Conservation (phyloP, 1,140 invertebrate species). For the Drosophila aff. region DNA sequence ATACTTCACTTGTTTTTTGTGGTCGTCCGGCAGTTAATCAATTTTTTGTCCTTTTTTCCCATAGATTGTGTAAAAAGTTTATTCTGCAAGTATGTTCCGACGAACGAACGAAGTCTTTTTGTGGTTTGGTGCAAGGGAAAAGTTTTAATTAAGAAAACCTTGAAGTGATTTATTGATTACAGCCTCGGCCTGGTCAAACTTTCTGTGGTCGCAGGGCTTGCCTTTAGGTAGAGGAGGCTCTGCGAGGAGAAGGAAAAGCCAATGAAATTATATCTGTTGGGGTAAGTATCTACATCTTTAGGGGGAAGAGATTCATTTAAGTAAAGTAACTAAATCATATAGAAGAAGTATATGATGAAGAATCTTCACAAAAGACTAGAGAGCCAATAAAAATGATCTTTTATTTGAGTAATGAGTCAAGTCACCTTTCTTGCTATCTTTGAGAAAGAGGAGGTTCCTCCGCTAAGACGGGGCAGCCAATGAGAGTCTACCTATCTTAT, state of each 20-base stretch:
- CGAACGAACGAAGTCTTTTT: slow-evolving; percentile 47
- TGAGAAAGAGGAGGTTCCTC: background rate
- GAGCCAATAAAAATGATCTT: slow-evolving; percentile 2
- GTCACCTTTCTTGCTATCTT: background rate
- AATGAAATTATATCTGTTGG: slow-evolving; percentile 17
- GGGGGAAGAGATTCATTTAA: background rate
- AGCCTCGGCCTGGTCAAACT: slow-evolving; percentile 47
- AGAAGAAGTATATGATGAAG: background rate
- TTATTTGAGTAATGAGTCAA: background rate
- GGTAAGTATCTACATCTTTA: background rate
- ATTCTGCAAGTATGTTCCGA: slow-evolving; percentile 38
- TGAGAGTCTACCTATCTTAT: background rate
- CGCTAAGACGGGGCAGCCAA: slow-evolving; percentile 9
- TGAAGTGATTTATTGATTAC: slow-evolving; percentile 85
- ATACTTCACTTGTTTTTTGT: slow-evolving; percentile 49
- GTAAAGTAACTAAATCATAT: background rate
- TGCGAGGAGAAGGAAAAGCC: background rate
- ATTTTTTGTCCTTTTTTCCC: slow-evolving; percentile 66
- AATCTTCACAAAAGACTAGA: background rate
- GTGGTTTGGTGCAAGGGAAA: slow-evolving; percentile 70
- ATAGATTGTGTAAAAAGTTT: slow-evolving; percentile 52
- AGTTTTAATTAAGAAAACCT: slow-evolving; percentile 85
- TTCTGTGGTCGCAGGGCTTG: slow-evolving; percentile 38
- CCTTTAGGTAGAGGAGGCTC: slow-evolving; percentile 1
- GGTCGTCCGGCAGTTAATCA: slow-evolving; percentile 77